Conservation (phyloP, 23 tunicate species). For the Ascidia mentula region DNA sequence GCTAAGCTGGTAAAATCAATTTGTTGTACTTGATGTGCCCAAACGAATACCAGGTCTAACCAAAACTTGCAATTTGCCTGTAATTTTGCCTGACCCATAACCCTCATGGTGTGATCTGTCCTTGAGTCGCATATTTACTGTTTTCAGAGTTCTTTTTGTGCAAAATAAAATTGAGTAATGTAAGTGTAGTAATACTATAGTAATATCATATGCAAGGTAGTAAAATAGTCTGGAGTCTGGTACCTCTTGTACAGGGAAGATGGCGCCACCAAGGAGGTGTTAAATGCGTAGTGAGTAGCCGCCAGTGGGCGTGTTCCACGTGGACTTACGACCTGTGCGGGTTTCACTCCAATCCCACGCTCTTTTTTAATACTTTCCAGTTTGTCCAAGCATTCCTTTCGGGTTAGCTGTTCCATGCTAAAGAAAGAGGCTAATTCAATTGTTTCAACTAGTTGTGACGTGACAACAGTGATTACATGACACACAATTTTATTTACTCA, state of each 20-base stretch:
- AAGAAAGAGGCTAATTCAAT: background rate
- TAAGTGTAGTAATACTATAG: too few relatives aligned
- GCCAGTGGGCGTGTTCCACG: background rate
- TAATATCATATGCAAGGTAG: too few relatives aligned
- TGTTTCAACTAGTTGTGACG: background rate
- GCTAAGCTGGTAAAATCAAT: too few relatives aligned
- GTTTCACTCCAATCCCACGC: slow-evolving; percentile 33
- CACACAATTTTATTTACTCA: background rate
- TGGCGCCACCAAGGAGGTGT: slow-evolving; percentile 63
- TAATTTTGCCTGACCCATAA: too few relatives aligned
- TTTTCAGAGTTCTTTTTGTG: too few relatives aligned
- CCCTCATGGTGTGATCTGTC: too few relatives aligned
- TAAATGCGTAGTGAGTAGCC: slow-evolving; percentile 53
- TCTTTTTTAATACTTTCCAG: slow-evolving; percentile 58
- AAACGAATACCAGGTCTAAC: too few relatives aligned
- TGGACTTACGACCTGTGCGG: background rate
- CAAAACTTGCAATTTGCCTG: too few relatives aligned
- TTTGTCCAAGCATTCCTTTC: slow-evolving; percentile 71
- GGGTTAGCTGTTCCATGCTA: slow-evolving; percentile 71
- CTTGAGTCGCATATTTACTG: too few relatives aligned
- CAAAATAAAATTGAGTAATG: too few relatives aligned
- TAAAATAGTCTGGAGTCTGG: too few relatives aligned
- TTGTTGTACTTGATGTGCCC: too few relatives aligned
- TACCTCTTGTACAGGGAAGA: slow-evolving; percentile 79
- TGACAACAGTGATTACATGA: background rate